phyloP scores from a whole-genome alignment of 2,888 invertebrate genomes.

The Volucella zonaria region DNA sequence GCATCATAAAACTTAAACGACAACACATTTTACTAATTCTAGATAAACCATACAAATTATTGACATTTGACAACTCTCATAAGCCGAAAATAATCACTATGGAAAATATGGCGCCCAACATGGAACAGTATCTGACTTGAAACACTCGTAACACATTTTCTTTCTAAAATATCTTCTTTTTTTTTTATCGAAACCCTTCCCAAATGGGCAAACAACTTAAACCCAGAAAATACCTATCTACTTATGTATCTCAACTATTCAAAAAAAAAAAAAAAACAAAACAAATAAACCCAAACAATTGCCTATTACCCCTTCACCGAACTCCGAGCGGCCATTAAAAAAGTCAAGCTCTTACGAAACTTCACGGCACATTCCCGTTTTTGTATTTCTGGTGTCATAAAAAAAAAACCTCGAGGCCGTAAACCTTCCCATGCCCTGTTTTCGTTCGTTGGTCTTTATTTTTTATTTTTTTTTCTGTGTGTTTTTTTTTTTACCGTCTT shows the following conservation, averaged over 20 bases:
- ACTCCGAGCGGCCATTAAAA: constrained; percentile 6
- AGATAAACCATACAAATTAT: no score
- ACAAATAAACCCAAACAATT: constrained; percentile 19
- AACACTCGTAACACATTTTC: not conserved
- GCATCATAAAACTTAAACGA: no score
- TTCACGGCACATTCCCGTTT: constrained; percentile 53
- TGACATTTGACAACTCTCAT: no score
- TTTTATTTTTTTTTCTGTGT: no score
- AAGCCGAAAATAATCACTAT: no score
- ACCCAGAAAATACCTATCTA: constrained; percentile 3
- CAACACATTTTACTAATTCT: no score
- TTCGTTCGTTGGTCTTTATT: constrained; percentile 17
- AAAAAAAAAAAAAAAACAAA: not conserved
- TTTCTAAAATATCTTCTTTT: not conserved
- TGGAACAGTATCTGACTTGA: no score
- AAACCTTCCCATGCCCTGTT: constrained; percentile 62
- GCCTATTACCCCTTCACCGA: constrained; percentile 11
- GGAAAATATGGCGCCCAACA: no score
- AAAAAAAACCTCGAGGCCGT: constrained; percentile 36
- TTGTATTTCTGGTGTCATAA: constrained; percentile 61
- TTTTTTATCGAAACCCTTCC: no score
- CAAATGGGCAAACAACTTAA: not conserved
- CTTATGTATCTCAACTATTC: not conserved
- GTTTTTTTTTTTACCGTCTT: not conserved
- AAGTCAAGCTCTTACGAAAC: constrained; percentile 51